Percentiles rank a stretch among this genome's conserved stretches.
Conservation (phyloP, 2,797 vertebrate species). For the Gambelia wislizenii region DNA sequence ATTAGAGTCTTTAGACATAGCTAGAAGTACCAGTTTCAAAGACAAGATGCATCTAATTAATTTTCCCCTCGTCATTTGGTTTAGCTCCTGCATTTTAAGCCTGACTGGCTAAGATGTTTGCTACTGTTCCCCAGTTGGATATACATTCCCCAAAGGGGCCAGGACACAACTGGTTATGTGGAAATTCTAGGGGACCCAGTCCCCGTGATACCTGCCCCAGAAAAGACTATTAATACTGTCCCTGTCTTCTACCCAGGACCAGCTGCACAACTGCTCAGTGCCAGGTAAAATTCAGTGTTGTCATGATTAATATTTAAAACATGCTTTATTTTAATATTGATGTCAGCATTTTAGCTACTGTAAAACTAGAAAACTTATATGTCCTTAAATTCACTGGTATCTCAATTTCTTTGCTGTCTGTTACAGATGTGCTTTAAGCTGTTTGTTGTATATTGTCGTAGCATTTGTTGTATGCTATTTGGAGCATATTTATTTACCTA, state of each 20-base stretch:
- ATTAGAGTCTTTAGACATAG: background rate
- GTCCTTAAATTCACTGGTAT: too few species aligned
- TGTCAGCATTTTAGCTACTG: too few species aligned
- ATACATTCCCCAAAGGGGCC: conserved; percentile 84
- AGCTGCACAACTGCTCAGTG: conserved; percentile 62
- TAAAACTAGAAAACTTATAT: too few species aligned
- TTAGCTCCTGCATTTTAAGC: conserved; percentile 84
- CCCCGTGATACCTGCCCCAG: conserved; percentile 51
- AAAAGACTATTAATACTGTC: conserved; percentile 40
- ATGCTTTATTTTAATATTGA: too few species aligned
- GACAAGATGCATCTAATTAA: background rate
- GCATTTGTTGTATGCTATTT: too few species aligned
- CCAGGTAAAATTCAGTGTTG: conserved; percentile 56
- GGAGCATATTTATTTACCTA: too few species aligned
- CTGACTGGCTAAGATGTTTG: conserved; percentile 81
- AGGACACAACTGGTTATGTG: conserved; percentile 69
- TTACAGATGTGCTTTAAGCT: too few species aligned
- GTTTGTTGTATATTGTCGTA: too few species aligned
- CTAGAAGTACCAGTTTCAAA: background rate
- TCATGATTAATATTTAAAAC: background rate
- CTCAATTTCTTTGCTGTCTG: background rate
- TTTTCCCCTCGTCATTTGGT: conserved; percentile 9
- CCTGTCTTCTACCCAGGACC: conserved; percentile 58
- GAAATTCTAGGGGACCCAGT: conserved; percentile 85
- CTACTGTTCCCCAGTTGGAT: conserved; percentile 90